Base-by-base conservation (phyloP, 2,797 vertebrate genomes). In the Sus cebifrons region DNA sequence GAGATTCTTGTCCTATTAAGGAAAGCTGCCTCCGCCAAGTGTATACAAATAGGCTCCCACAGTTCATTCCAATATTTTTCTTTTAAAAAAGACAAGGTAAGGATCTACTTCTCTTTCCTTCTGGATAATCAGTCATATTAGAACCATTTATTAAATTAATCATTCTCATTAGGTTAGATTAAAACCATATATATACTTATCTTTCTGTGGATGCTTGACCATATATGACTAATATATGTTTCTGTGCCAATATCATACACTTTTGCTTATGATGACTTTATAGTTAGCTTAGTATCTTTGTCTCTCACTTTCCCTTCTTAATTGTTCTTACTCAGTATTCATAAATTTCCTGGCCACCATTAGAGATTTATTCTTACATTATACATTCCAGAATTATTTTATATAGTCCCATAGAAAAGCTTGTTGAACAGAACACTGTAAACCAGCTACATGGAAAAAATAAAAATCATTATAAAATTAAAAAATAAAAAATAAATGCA, bases 281-380 rank as follows among this genome's bases (percentile, higher is more conserved):
- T 40, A 75, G 6, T 75, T 78, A 89, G 70, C 29, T 81, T 92
- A 71, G 2, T 86, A 27, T 58, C 40, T 81, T 11, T 25, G 15
- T 70, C 23, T 86, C 16, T 21, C 60, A 60, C n/a, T 91, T 89
- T 62, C 13, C 14, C 4, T 44, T 40, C 32, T 73, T 87, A 68
- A 52, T 95, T 93, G 4, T 64, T 74, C 52, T 78, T 73, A 86
- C 58, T 93, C 27, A 86, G 20, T 71, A 67, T 87, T 88, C 36
- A 67, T 83, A 84, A 62, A 49, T 84, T 85, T 81, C 25, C 95
- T 87, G 5, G 6, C 23, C 32, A 20, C 60, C 88, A 17, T 78
- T 73, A 86, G 49, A 62, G 16, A 83, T 62, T 29, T 68, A 13
- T 21, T 68, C 16, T 58, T n/a, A 2, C 7, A 64, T 36, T 32